phyloP scores from a whole-genome alignment of 2,113 vertebrate genomes.

The Paracanthobrama guichenoti region DNA sequence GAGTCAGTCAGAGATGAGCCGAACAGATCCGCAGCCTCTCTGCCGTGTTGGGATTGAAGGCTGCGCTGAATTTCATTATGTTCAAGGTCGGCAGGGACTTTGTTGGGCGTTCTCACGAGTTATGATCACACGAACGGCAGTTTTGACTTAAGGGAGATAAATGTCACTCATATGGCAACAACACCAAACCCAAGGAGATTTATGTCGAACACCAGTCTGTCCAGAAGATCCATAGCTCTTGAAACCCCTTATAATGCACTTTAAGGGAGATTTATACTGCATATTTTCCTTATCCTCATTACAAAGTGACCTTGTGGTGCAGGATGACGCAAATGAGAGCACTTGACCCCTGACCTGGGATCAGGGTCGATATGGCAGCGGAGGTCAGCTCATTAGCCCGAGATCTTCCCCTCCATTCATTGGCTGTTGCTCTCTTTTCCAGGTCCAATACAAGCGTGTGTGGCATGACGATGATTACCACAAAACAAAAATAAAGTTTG shows the following conservation, averaged over 20 bases:
- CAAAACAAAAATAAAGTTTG: neutral
- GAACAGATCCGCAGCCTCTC: neutral
- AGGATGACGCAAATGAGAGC: neutral
- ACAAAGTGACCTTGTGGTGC: neutral
- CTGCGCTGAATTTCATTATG: conserved; percentile 5
- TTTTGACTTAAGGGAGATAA: conserved; percentile 32
- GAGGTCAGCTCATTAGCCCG: too few species aligned
- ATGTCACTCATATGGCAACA: conserved; percentile 34
- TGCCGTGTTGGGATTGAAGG: neutral
- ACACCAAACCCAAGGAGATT: neutral
- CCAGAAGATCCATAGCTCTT: neutral
- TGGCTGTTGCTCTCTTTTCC: neutral
- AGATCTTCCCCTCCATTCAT: too few species aligned
- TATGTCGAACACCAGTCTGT: neutral
- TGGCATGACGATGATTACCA: neutral
- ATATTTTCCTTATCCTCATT: neutral
- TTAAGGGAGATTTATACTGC: neutral
- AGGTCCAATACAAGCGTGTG: neutral
- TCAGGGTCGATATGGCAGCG: neutral
- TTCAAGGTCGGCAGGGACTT: neutral
- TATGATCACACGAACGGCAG: neutral
- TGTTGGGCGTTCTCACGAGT: conserved; percentile 3
- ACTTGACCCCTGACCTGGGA: conserved; percentile 4
- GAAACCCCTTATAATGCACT: neutral
- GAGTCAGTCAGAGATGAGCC: neutral